These are phyloP conservation scores for Brachypodius melanocephalos DNA, from an alignment of 2,113 vertebrate genomes.

Conservation along the genomic window DNA sequence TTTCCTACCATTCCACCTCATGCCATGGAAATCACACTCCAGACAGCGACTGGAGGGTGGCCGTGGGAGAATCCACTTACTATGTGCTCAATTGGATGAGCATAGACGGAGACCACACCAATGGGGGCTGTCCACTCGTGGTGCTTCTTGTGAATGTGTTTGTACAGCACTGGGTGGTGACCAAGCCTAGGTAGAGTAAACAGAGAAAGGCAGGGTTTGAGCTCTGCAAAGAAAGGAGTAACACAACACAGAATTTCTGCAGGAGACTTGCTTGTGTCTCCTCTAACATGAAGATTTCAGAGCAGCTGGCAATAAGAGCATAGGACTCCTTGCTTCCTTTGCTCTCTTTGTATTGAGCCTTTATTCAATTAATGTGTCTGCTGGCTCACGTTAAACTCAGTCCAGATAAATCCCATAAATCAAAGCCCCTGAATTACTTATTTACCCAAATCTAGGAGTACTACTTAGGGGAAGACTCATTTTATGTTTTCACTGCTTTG, in stretches of 20 bases:
- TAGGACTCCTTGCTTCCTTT: not conserved
- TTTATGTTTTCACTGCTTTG: not conserved
- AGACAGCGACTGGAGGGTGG: not conserved
- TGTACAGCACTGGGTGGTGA: slow-evolving; percentile 87
- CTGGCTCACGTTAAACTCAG: not conserved
- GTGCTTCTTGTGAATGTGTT: slow-evolving; percentile 90
- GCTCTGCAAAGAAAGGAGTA: not conserved
- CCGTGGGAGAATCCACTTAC: slow-evolving; percentile 67
- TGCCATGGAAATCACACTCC: not conserved
- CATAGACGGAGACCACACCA: slow-evolving; percentile 82
- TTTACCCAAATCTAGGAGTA: not conserved
- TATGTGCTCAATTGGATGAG: slow-evolving; percentile 88
- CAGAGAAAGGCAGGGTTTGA: not conserved
- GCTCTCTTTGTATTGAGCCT: not conserved
- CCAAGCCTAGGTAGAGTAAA: slow-evolving; percentile 73
- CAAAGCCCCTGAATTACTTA: not conserved
- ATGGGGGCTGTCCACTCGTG: slow-evolving; percentile 95
- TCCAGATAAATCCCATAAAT: not conserved
- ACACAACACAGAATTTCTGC: not conserved
- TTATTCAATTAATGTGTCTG: not conserved
- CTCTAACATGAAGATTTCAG: not conserved
- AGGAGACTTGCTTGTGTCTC: not conserved
- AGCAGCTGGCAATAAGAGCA: not conserved
- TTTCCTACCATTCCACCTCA: not conserved
- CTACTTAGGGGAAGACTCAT: not conserved